Percentiles rank a stretch among this genome's conserved stretches.
phyloP scores from a whole-genome alignment of 2,113 vertebrate species.

The Chloebia gouldiae region DNA sequence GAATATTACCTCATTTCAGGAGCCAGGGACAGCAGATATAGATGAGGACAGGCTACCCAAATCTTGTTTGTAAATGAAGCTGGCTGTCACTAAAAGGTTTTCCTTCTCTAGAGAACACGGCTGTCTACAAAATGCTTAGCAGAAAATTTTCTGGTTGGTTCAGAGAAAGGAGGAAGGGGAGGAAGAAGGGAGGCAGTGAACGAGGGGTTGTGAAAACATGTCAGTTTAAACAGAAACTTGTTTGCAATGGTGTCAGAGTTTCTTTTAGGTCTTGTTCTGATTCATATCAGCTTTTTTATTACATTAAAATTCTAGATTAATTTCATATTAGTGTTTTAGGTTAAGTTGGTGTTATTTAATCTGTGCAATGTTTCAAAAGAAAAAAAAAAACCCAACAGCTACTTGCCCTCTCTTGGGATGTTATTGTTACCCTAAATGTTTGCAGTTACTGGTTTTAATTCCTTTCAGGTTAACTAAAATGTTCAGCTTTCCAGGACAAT shows the following conservation, averaged over 20 bases:
- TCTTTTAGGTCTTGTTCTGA: slow-evolving; percentile 45
- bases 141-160: background rate
- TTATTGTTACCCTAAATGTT: background rate
- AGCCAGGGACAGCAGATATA: background rate
- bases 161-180: background rate
- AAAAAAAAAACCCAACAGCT: background rate
- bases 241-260: slow-evolving; percentile 15
- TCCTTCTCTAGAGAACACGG: background rate
- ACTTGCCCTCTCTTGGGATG: background rate
- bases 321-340: slow-evolving; percentile 2
- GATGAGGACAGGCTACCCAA: background rate
- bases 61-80: background rate
- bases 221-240: slow-evolving; percentile 21
- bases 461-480: background rate
- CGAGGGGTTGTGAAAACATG: slow-evolving; percentile 44
- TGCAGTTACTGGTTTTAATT: background rate
- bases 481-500: background rate
- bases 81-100: background rate
- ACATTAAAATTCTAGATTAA: slow-evolving; percentile 22
- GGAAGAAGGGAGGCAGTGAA: background rate
- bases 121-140: background rate
- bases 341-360: slow-evolving; percentile 45
- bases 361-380: background rate
- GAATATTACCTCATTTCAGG: background rate
- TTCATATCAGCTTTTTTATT: slow-evolving; percentile 42